phyloP scores from a whole-genome alignment of 2,888 invertebrate species.

The Plebejus anna region DNA sequence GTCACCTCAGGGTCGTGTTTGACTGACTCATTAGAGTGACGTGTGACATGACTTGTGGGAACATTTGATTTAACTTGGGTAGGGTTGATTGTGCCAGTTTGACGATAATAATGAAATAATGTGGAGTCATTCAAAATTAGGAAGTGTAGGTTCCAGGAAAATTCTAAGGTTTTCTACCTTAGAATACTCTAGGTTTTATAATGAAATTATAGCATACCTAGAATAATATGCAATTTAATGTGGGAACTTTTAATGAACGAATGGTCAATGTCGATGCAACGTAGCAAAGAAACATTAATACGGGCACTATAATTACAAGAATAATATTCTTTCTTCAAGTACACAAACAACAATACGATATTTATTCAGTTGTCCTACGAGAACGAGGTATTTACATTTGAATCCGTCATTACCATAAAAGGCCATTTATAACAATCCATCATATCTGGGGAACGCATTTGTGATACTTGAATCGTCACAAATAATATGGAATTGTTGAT shows the following conservation, averaged over 20 bases:
- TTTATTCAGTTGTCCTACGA: slow-evolving; percentile 61
- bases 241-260: neutral
- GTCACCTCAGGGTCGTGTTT: slow-evolving; percentile 23
- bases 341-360: slow-evolving; percentile 36
- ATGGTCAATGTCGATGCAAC: no score
- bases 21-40: slow-evolving; percentile 7
- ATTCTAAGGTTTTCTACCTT: neutral
- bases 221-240: neutral
- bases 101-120: neutral
- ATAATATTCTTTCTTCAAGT: slow-evolving; percentile 21
- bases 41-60: neutral
- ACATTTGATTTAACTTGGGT: neutral
- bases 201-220: neutral
- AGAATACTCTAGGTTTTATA: no score
- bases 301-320: neutral
- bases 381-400: slow-evolving; percentile 70
- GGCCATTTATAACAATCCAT: slow-evolving; percentile 69
- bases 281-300: slow-evolving; percentile 10
- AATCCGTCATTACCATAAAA: slow-evolving; percentile 71
- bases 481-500: slow-evolving; percentile 55
- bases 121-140: neutral
- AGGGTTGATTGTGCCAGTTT: neutral
- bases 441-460: slow-evolving; percentile 61
- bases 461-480: slow-evolving; percentile 70
- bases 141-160: neutral